These are phyloP conservation scores for Steinernema khuongi DNA, from an alignment of 1,140 invertebrate species.

Conservation along the genomic window DNA sequence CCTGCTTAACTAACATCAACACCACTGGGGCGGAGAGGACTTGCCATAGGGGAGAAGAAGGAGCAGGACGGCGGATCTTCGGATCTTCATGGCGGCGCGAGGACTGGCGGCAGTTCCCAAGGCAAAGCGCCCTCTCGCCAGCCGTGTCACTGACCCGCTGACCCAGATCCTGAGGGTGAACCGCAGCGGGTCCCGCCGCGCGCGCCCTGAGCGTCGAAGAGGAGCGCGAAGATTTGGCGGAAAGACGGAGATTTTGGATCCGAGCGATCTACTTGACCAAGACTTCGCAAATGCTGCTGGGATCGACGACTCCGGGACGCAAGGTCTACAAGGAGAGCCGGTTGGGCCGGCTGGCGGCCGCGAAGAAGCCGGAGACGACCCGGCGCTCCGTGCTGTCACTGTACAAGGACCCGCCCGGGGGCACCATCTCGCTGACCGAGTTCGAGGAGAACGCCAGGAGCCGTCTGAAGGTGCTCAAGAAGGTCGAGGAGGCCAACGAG, in stretches of 20 bases:
- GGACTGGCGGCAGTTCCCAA: background rate
- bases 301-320: background rate
- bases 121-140: background rate
- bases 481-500: conserved; percentile 69
- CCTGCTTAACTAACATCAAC: too few relatives aligned
- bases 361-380: background rate
- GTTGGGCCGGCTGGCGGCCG: background rate
- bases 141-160: conserved; percentile 1
- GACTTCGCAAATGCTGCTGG: background rate
- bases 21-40: background rate
- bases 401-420: conserved; percentile 73
- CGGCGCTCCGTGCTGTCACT: conserved; percentile 56
- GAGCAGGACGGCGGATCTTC: background rate
- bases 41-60: background rate
- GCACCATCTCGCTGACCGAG: conserved; percentile 71
- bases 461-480: conserved; percentile 73
- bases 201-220: background rate
- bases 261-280: too few relatives aligned
- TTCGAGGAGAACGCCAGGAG: conserved; percentile 81
- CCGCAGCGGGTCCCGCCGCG: background rate
- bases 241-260: background rate
- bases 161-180: background rate
- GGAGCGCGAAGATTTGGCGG: background rate
- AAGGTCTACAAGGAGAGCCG: background rate
- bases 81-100: background rate